These are phyloP conservation scores for Protosalanx chinensis DNA, from an alignment of 2,797 vertebrate genomes.

Conservation along the genomic window DNA sequence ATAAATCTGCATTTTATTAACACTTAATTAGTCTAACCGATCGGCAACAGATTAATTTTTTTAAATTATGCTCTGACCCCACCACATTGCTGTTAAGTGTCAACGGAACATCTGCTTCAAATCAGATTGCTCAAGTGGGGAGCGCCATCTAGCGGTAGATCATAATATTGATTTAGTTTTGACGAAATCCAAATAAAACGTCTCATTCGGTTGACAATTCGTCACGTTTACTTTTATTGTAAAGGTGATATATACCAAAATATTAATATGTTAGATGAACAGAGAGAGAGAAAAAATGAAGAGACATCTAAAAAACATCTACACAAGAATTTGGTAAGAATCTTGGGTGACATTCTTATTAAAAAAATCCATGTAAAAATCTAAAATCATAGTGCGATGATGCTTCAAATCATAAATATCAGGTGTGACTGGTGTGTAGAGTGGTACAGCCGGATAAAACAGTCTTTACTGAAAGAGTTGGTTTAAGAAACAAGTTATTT, in stretches of 20 bases:
- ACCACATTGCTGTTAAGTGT: constrained; percentile 17
- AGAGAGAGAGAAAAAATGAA: constrained; percentile 53
- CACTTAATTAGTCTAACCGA: not conserved
- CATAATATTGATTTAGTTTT: not conserved
- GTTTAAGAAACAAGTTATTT: constrained; percentile 66
- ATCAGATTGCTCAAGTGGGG: not conserved
- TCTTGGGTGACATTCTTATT: constrained; percentile 77
- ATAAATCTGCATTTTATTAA: not conserved
- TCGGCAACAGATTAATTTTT: not conserved
- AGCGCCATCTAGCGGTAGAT: constrained; percentile 61
- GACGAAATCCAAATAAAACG: constrained; percentile 37
- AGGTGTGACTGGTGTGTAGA: constrained; percentile 57
- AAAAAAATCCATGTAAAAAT: constrained; percentile 74
- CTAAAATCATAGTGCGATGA: constrained; percentile 54
- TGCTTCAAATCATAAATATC: constrained; percentile 65
- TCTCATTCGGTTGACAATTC: constrained; percentile 55
- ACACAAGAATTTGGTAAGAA: constrained; percentile 94
- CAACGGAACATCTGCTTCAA: not conserved
- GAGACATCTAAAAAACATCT: constrained; percentile 84
- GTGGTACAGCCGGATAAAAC: constrained; percentile 66
- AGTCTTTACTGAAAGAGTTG: constrained; percentile 49
- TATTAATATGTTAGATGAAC: constrained; percentile 82
- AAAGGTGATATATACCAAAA: constrained; percentile 96
- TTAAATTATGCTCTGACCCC: constrained; percentile 13
- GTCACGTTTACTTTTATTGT: constrained; percentile 84